Base-by-base conservation (phyloP, 2,888 invertebrate species). In the Teinopalpus imperialis region DNA sequence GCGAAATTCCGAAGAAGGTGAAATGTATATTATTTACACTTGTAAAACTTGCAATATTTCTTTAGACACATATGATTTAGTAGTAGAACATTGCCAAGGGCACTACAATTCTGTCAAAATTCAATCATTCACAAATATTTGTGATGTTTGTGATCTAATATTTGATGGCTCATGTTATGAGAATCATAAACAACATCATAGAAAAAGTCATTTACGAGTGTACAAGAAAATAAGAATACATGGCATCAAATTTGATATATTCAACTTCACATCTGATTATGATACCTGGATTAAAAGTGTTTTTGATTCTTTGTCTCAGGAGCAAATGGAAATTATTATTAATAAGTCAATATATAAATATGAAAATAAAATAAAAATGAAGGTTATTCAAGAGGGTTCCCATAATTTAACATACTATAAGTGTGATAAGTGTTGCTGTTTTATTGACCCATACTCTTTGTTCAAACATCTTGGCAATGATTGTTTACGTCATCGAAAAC, bases 11-110 rank as follows among this genome's bases (percentile, higher is more conserved):
- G 35, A 31, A 12, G 6, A 4, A 23, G 14, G 2, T 1, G 4
- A 3, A 18, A n/a, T 37, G n/a, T 13, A 23, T 43, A 36, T 59
- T 32, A 37, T 69, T 13, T 82, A 67, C 50, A 61, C 51, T 20
- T 83, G 83, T 57, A 63, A 63, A 49, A 64, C 56, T 53, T 83
- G 82, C 56, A 48, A 54, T 26, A 35, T 70, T 43, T 58, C 68
- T 46, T 48, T 80, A 30, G 59, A 68, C 49, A 54, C 57, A 6
- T 85, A 81, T 52, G 80, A 81, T 51, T 65, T 66, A 56, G 74
- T 71, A 18, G 59, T 83, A 23, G 64, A 73, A 48, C 85, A 85
- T 63, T 79, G 81, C 52, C 82, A 81, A 37, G 55, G 60, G 13
- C 81, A 83, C 58, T 71, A 62, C 41, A 56, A 57, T 47, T 50